These are phyloP conservation scores for Orchesella cincta DNA, from an alignment of 1,140 invertebrate species.

Conservation along the genomic window DNA sequence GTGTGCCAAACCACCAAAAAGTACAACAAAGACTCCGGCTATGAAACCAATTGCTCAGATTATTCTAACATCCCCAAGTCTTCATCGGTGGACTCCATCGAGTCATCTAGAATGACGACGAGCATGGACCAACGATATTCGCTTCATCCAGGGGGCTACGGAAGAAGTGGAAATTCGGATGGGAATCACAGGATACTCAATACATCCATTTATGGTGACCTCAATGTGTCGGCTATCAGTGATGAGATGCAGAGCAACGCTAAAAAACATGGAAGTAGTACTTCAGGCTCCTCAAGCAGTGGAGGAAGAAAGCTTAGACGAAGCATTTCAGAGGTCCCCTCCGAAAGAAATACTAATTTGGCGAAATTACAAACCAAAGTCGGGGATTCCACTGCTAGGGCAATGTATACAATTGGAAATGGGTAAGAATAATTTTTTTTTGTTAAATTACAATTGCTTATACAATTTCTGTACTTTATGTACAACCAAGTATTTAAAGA, in stretches of 20 bases:
- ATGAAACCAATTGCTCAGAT: slow-evolving; percentile 52
- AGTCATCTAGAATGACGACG: neutral
- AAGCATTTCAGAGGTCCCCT: slow-evolving; percentile 46
- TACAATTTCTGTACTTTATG: no score
- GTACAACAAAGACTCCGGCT: slow-evolving; percentile 56
- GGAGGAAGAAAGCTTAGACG: slow-evolving; percentile 35
- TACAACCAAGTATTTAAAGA: no score
- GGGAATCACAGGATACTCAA: slow-evolving; percentile 2
- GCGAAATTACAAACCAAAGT: slow-evolving; percentile 41
- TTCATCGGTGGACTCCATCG: neutral
- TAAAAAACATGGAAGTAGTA: neutral
- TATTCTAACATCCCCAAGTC: slow-evolving; percentile 39
- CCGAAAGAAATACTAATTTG: slow-evolving; percentile 31
- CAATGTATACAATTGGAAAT: slow-evolving; percentile 43
- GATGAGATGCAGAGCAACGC: neutral
- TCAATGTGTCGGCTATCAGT: neutral
- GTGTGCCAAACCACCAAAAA: slow-evolving; percentile 53
- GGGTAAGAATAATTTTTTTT: slow-evolving; percentile 37
- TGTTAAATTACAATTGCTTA: neutral
- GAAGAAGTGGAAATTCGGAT: no score
- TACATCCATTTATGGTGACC: slow-evolving; percentile 1
- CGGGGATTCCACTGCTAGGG: slow-evolving; percentile 35
- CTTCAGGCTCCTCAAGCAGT: neutral
- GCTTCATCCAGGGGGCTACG: neutral
- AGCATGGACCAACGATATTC: neutral